Base-by-base conservation (phyloP, 2,797 vertebrate genomes). In the Amblyopsis hoosieri region DNA sequence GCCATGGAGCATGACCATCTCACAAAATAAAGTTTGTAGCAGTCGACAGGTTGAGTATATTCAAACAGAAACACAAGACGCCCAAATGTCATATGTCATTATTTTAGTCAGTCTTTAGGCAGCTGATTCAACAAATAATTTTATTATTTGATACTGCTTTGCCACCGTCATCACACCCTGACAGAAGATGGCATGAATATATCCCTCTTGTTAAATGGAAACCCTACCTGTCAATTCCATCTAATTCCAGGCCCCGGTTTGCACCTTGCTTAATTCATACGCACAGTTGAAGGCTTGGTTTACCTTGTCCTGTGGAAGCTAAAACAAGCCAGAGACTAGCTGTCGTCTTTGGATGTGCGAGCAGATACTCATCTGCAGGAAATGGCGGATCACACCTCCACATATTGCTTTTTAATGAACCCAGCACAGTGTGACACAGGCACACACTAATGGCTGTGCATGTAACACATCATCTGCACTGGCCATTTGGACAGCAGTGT, bases 321-420 rank as follows among this genome's bases (percentile, higher is more conserved):
- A 15, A 76, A 74, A 74, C 69, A 75, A 64, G 70, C 71, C 67
- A 1, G 57, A 57, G 72, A 54, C 69, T 56, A 3, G 80, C 80
- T 78, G 76, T 84, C 72, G 1, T 67, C 75, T 57, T 53, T 69
- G 65, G 76, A 82, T 51, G 62, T 66, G 79, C 52, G 67, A 87
- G 75, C 66, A 61, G 86, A 89, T 89, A 61, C 52, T 73, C 75
- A 86, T 87, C 89, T 75, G 64, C 78, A 85, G 87, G 86, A 91
- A 86, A 86, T 81, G 82, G 79, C 73, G 61, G 69, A 67, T 78
- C 75, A 60, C 79, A 72, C 80, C 55, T 80, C 71, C 85, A 76
- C 83, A 82, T 88, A 87, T 85, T 86, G 78, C 83, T 83, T 90
- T 89, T 90, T 89, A 91, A 90, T 90, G 81, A 90, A 85, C 80